Percentiles rank a stretch among this genome's conserved stretches.
These are phyloP conservation scores for Raja brachyura DNA, from an alignment of 2,113 vertebrate species.

Conservation along the genomic window DNA sequence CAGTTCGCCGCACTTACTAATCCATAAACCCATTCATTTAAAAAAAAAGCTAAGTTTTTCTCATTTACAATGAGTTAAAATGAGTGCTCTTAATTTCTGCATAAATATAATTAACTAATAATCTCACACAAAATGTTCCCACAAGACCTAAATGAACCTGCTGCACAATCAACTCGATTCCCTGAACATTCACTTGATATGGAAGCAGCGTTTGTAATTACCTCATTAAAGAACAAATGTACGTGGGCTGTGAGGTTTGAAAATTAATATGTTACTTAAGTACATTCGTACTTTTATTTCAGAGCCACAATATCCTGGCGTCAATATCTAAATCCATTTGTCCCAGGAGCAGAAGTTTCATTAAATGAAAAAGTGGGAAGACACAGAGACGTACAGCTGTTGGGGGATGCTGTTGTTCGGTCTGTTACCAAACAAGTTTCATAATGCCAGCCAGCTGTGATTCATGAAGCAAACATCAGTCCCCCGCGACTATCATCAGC, in stretches of 20 bases:
- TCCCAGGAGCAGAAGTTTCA: slow-evolving; percentile 2
- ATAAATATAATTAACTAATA: slow-evolving; percentile 23
- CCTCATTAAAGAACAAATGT: slow-evolving; percentile 31
- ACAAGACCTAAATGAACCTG: not conserved
- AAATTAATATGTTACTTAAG: slow-evolving; percentile 22
- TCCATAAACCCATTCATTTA: not conserved
- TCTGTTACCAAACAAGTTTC: slow-evolving; percentile 14
- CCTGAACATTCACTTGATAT: not conserved
- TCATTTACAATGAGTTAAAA: not conserved
- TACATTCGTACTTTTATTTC: not conserved
- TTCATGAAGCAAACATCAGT: slow-evolving; percentile 36
- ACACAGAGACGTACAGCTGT: not conserved
- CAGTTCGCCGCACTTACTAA: not conserved
- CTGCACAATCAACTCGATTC: slow-evolving; percentile 24
- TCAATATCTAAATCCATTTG: not conserved
- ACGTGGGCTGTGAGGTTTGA: not conserved
- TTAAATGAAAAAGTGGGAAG: slow-evolving; percentile 9
- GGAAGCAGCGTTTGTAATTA: slow-evolving; percentile 16
- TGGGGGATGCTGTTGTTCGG: not conserved
- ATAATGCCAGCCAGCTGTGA: slow-evolving; percentile 36
- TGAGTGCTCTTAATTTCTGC: slow-evolving; percentile 29
- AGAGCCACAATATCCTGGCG: not conserved
- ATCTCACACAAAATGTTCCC: slow-evolving; percentile 14
- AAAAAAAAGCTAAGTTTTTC: not conserved
- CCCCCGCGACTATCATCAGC: not conserved